Evolutionary conservation across 2,888 invertebrate species (phyloP), one percentile per base, ranked within the genome.

Genomic region (Spatulosminthurus flaviceps): DNA sequence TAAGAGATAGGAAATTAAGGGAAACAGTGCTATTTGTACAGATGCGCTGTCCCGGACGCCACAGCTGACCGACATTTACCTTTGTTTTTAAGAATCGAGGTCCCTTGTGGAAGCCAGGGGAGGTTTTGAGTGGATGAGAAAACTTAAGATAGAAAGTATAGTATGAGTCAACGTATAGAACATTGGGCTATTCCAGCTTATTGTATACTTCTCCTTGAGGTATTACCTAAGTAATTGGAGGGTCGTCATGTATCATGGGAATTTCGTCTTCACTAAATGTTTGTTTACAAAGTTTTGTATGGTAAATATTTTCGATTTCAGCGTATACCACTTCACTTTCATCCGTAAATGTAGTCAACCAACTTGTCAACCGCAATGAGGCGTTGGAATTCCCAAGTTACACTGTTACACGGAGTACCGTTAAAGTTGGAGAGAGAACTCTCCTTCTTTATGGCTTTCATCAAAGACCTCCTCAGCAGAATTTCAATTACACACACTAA

Each of bases 31-130:
- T n/a, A n/a, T n/a, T n/a, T n/a, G n/a, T n/a, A n/a, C n/a, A n/a
- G n/a, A n/a, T 51, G 51, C 16, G 1, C 16, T 19, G 51, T 51
- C 51, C 51, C 51, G 51, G 51, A 51, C 51, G 51, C n/a, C 9
- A 51, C n/a, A n/a, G n/a, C 51, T 51, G 51, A 51, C 51, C 51
- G 51, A 51, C 51, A 51, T 51, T 51, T 51, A n/a, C n/a, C 51
- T 19, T n/a, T 51, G 16, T 51, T 51, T n/a, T 2, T 51, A 16
- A 51, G 16, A 51, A 51, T 51, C n/a, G 51, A 51, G 51, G 51
- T n/a, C 16, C 51, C 51, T 51, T 51, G n/a, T 51, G 51, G 51
- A 51, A 51, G 16, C 4, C 51, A 51, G 51, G n/a, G 16, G 1
- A 19, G 51, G 19, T 51, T 41, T 51, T 51, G 51, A 51, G n/a